Conservation (phyloP, 2,797 vertebrate species). For the Danio kyathit region DNA sequence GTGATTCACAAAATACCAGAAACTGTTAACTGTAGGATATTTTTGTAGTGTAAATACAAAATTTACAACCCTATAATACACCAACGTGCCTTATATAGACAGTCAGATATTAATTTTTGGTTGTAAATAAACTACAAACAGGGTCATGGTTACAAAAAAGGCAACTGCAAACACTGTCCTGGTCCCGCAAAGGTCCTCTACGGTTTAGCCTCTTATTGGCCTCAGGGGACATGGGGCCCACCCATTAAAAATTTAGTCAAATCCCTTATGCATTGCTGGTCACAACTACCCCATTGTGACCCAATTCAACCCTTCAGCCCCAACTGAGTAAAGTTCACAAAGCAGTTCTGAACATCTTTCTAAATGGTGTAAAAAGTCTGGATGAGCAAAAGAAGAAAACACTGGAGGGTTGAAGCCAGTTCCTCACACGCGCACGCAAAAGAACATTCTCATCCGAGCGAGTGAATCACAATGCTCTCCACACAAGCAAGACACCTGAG, state of each 20-base stretch:
- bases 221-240: neutral
- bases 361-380: conserved; percentile 25
- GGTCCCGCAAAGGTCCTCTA: conserved; percentile 6
- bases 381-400: conserved; percentile 7
- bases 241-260: conserved; percentile 7
- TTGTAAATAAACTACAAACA: neutral
- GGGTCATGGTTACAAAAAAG: neutral
- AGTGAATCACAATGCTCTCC: conserved; percentile 12
- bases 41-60: too few relatives aligned
- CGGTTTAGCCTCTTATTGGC: neutral
- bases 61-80: too few relatives aligned
- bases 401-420: conserved; percentile 36
- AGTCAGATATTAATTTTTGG: neutral
- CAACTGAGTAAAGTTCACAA: neutral
- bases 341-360: conserved; percentile 9
- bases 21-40: too few relatives aligned
- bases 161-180: neutral
- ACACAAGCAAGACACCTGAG: conserved; percentile 37
- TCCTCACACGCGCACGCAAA: conserved; percentile 28
- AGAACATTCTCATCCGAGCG: conserved; percentile 50
- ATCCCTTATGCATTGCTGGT: neutral
- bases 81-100: too few relatives aligned
- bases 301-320: neutral
- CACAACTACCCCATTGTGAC: neutral
- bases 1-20: too few relatives aligned